phyloP scores from a whole-genome alignment of 1,140 invertebrate species.

The Ptiloglossa arizonensis region DNA sequence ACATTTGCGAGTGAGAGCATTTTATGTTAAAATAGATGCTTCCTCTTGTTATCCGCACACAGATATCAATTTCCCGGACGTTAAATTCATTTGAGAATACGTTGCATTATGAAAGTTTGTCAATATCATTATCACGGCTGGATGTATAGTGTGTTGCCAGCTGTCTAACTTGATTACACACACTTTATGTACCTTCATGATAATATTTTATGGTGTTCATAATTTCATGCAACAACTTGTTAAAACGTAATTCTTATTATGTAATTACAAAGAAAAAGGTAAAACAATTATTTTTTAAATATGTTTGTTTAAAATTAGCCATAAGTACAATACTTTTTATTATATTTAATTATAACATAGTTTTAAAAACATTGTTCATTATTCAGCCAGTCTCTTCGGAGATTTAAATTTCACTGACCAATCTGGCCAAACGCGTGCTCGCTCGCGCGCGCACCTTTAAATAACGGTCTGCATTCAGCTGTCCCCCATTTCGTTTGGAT shows the following conservation, averaged over 20 bases:
- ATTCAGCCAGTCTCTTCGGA: background rate
- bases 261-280: background rate
- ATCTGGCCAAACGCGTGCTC: constrained; percentile 10
- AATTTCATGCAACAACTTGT: background rate
- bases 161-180: background rate
- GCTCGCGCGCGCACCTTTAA: constrained; percentile 33
- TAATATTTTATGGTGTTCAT: background rate
- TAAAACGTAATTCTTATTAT: no score
- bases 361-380: no score
- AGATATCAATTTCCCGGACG: background rate
- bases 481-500: constrained; percentile 63
- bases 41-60: background rate
- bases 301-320: no score
- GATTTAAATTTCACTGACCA: constrained; percentile 36
- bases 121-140: background rate
- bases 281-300: no score
- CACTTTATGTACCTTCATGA: background rate
- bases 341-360: no score
- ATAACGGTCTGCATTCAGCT: constrained; percentile 71
- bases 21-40: background rate
- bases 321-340: no score
- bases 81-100: background rate
- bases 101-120: background rate
- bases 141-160: background rate
- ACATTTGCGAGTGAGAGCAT: background rate